Evolutionary conservation across 2,113 vertebrate genomes (phyloP), one percentile per base, ranked within the genome.

Genomic region (Sylvilagus bachmani): DNA sequence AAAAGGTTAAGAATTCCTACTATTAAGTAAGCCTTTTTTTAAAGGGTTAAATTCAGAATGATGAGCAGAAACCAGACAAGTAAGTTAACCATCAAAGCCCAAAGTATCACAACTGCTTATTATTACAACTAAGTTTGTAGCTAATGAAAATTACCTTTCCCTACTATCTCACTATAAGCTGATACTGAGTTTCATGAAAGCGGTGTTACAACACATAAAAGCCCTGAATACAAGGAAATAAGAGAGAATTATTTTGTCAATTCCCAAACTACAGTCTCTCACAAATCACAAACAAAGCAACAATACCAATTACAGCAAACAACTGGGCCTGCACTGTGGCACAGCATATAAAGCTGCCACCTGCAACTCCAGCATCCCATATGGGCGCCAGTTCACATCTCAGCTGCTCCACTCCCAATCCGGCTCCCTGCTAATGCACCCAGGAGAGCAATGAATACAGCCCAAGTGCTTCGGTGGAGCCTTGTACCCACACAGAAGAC

Each of bases 111-210:
- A 9, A 51, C 19, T 67, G 55, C 0, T 8, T 58, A 58, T 44
- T 44, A 7, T 44, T 44, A 3, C 24, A 53, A 77, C 49, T 49
- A 66, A 38, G n/a, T 49, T 10, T 81, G 51, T 24, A 88, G 61
- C 36, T 33, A 71, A 82, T 38, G 19, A 79, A 90, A 92, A 51
- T 38, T 19, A 61, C 5, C 10, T 74, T 89, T 88, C 38, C 70
- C 77, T 4, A 73, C 22, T 1, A 82, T 21, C 38, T 62, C 85
- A 94, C 25, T 82, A 33, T 29, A 89, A 79, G 29, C 19, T 80
- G 19, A 62, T 61, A 91, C 0, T 78, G 81, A 91, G 25, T 82
- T 67, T 96, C 77, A 84, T 22, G 44, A 90, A 97, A 95, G 3
- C 33, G 91, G 17, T 11, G 80, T 31, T 22, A 83, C 4, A 92